Evolutionary conservation across 2,797 vertebrate genomes (phyloP), one percentile per base, ranked within the genome.

Genomic region (Adrianichthys oophorus): DNA sequence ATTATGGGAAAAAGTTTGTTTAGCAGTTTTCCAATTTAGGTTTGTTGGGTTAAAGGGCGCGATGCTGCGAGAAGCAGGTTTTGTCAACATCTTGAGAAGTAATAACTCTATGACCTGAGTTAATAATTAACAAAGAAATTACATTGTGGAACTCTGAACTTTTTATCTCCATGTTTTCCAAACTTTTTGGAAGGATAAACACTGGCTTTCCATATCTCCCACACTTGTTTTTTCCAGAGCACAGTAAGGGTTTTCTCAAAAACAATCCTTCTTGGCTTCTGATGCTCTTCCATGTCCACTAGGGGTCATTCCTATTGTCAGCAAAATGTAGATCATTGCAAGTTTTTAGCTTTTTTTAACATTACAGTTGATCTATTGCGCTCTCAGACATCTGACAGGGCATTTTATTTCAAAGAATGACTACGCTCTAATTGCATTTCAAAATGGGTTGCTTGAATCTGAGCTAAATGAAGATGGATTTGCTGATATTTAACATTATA

Each of bases 1-100:
- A 87, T 88, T 84, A 79, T 75, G 81, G 68, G 76, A 79, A 80
- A 82, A 84, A 76, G 80, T 87, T 84, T 84, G 83, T 84, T 85
- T 77, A 85, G 79, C 59, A 18, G 71, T 77, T 80, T 68, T 76
- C 74, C 74, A 82, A 79, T 87, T 85, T 78, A 49, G 68, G 21
- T 80, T 78, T 81, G 83, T 83, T 84, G 60, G 68, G 61, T 72
- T 73, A 74, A 71, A 47, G 47, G 12, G 14, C 10, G 41, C 29
- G 70, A 2, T 32, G 26, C n/a, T 7, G 42, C 37, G 41, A 60
- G 43, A 47, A 45, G 41, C 15, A 18, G 49, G 52, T 70, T 78
- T 70, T 73, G 74, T 82, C 70, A 83, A 83, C 69, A 84, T n/a
- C 52, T 60, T 64, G 40, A 62, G 62, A 76, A 56, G 71, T 85